Evolutionary conservation across 2,888 invertebrate genomes (phyloP), one percentile per base, ranked within the genome.

Genomic region (Caenorhabditis imperialis): DNA sequence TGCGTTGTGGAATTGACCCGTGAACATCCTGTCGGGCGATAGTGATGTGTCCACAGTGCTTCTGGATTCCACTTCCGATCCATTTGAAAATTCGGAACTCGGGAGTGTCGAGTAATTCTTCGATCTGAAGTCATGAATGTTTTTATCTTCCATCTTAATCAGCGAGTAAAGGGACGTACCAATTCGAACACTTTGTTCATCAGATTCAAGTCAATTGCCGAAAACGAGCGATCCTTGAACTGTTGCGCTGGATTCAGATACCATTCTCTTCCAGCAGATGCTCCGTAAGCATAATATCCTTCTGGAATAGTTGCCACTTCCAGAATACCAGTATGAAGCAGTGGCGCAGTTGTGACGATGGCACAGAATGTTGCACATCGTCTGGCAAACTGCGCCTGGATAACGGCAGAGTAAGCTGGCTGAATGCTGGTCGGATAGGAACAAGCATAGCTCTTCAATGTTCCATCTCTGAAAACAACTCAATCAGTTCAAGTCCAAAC

Each of bases 241-340:
- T 85, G 84, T 45, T 77, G 65, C 0, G 81, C 80, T 4, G 85
- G 84, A 33, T 83, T 79, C 37, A 84, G 53, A 37, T 82, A 84
- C 85, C 85, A 85, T 48, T 85, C 84, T 47, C 85, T 78, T 23
- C 85, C 85, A 44, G 83, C 82, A 8, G 85, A 85, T 7, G 85
- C 84, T n/a, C 85, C 85, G 45, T 81, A 85, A 1, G 81, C 81
- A 45, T 81, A 84, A 47, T 81, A 82, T 14, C 85, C 82, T 62
- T 85, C 85, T 22, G 84, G 84, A 53, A 85, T 83, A 3, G 81
- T 83, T 7, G 71, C 77, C 37, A 85, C 81, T 50, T 85, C 81
- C 37, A 85, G 61, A 25, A 85, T 81, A 25, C 85, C 85, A 45
- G 81, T 83, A 57, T 82, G 81, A 22, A 81, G 51, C 6, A 85